Conservation (phyloP, 2,797 vertebrate genomes). For the Hippocampus kuda region DNA sequence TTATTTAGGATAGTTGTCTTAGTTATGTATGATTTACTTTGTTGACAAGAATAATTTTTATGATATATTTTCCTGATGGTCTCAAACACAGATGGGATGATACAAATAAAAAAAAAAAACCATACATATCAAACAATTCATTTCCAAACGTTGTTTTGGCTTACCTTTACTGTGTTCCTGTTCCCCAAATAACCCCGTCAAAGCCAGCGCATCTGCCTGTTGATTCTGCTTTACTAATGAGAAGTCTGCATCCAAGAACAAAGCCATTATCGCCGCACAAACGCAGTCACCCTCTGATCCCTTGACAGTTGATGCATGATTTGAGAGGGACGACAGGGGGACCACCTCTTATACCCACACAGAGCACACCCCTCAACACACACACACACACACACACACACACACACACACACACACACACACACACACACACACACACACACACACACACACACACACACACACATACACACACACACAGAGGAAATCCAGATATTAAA, state of each 20-base stretch:
- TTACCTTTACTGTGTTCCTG: constrained; percentile 18
- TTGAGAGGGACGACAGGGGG: background rate
- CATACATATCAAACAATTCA: background rate
- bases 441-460: constrained; percentile 10
- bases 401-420: constrained; percentile 6
- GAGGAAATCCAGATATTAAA: background rate
- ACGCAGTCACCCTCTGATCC: background rate
- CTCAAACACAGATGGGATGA: too few relatives aligned
- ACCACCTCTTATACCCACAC: constrained; percentile 34
- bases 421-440: constrained; percentile 6
- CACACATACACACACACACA: constrained; percentile 12
- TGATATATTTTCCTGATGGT: background rate
- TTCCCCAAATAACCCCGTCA: constrained; percentile 41
- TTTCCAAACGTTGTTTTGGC: background rate
- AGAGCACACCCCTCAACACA: background rate
- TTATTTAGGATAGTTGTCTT: background rate
- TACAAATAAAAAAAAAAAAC: background rate
- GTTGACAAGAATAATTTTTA: background rate
- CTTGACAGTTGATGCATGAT: constrained; percentile 19
- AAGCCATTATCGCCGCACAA: constrained; percentile 32
- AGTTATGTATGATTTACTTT: background rate
- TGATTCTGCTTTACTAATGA: constrained; percentile 32
- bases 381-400: constrained; percentile 20
- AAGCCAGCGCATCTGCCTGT: constrained; percentile 35
- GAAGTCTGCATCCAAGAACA: constrained; percentile 46